Percentiles rank a stretch among this genome's conserved stretches.
These are phyloP conservation scores for Uromys caudimaculatus DNA, from an alignment of 2,797 vertebrate species.

Conservation along the genomic window DNA sequence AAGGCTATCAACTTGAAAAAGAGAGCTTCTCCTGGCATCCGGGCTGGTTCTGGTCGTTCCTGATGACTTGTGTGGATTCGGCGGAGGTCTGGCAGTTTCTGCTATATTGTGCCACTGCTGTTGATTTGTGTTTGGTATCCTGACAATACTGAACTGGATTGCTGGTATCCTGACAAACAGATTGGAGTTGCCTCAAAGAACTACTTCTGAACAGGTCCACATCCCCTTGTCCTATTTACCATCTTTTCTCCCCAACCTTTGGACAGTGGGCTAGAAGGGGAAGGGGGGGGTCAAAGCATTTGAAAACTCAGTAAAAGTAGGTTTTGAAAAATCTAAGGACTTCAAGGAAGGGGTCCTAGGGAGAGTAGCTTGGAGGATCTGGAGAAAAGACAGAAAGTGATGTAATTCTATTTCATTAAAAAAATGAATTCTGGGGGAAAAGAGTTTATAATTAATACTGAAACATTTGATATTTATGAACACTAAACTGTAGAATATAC, in stretches of 20 bases:
- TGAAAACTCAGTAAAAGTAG: not conserved
- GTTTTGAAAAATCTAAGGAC: not conserved
- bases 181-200: not conserved
- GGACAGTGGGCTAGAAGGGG: not conserved
- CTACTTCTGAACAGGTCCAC: not conserved
- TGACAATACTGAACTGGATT: not conserved
- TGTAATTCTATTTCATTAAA: not conserved
- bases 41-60: too few species aligned
- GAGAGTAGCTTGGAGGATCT: not conserved
- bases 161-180: not conserved
- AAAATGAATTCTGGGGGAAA: not conserved
- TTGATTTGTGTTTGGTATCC: not conserved
- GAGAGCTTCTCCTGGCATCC: not conserved
- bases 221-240: not conserved
- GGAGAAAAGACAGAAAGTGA: not conserved
- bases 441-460: not conserved
- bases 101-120: not conserved
- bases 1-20: not conserved
- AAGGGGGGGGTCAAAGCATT: not conserved
- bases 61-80: not conserved
- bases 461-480: conserved; percentile 42
- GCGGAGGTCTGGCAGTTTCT: not conserved
- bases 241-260: not conserved
- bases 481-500: not conserved
- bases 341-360: too few species aligned